Base-by-base conservation (phyloP, 2,888 invertebrate species). In the Hartigia nigra region DNA sequence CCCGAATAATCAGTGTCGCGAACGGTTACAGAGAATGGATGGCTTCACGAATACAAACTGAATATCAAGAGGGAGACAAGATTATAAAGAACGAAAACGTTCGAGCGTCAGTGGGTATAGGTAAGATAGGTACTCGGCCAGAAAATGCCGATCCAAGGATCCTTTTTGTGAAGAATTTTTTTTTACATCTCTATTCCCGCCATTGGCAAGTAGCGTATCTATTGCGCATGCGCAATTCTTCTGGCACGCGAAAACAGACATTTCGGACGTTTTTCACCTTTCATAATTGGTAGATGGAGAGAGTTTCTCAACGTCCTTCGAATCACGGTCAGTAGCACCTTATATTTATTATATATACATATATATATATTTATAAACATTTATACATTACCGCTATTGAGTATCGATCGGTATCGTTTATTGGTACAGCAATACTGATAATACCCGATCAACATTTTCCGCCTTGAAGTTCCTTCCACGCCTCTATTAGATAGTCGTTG, bases 281-380 rank as follows among this genome's bases (percentile, higher is more conserved):
- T 69, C 31, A 55, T 69, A 74, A 72, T 31, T n/a, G 77, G 70
- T 34, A 72, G 69, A 79, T 39, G 23, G 37, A 80, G 75, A 69
- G 74, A 75, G 74, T 77, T 69, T 77, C 70, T 32, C 74, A 74
- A 23, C 79, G 84, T 81, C 81, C 80, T 86, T 86, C 82, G 81
- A 69, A 79, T 82, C 82, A 83, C 79, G 82, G 82, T 80, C 81
- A 77, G 74, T 75, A 36, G 70, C 74, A 55, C 55, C 55, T 55
- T 55, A 55, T 23, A 23, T 39, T 14, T 39, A 39, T 14, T 37
- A 37, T 37, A 37, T 37, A 37, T 37, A 37, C 1, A 34, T 34
- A 34, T 39, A 39, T 14, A 39, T 5, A 39, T 23, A 39, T 39
- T 23, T 39, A 39, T 14, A 39, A 1, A 37, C 12, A 0, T 55